Conservation (phyloP, 2,888 invertebrate species). For the Cephus nigrinus region DNA sequence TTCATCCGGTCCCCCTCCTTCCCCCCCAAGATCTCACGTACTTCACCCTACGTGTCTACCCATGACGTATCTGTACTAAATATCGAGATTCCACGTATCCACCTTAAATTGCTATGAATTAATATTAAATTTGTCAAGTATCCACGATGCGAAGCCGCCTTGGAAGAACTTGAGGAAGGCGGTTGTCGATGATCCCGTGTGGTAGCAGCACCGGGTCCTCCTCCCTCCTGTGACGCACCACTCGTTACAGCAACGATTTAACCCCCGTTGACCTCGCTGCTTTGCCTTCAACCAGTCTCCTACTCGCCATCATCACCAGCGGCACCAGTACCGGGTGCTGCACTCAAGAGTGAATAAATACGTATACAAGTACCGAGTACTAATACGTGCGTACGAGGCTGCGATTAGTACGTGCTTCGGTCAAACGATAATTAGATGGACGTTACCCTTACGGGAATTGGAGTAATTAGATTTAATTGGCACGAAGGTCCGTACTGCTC, state of each 20-base stretch:
- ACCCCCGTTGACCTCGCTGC: slow-evolving; percentile 56
- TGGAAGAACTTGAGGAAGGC: background rate
- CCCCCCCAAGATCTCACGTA: background rate
- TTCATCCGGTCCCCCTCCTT: background rate
- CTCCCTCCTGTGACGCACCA: background rate
- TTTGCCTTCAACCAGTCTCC: slow-evolving; percentile 24
- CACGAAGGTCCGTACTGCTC: slow-evolving; percentile 30
- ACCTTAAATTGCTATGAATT: background rate
- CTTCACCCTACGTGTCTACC: background rate
- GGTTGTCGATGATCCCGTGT: background rate
- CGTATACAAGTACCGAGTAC: slow-evolving; percentile 15
- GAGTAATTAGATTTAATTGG: slow-evolving; percentile 61
- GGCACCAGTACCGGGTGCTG: slow-evolving; percentile 6
- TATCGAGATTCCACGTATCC: background rate
- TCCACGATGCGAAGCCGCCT: background rate
- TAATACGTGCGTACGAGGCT: slow-evolving; percentile 26
- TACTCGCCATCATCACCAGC: slow-evolving; percentile 16
- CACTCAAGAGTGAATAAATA: slow-evolving; percentile 13
- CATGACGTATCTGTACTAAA: background rate
- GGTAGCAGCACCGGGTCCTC: background rate
- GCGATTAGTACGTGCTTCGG: slow-evolving; percentile 57
- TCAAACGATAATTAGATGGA: slow-evolving; percentile 60
- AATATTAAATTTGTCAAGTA: background rate
- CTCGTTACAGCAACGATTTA: slow-evolving; percentile 46
- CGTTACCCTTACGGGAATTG: slow-evolving; percentile 58